phyloP scores from a whole-genome alignment of 1,140 invertebrate genomes.

The Chelonus insularis region DNA sequence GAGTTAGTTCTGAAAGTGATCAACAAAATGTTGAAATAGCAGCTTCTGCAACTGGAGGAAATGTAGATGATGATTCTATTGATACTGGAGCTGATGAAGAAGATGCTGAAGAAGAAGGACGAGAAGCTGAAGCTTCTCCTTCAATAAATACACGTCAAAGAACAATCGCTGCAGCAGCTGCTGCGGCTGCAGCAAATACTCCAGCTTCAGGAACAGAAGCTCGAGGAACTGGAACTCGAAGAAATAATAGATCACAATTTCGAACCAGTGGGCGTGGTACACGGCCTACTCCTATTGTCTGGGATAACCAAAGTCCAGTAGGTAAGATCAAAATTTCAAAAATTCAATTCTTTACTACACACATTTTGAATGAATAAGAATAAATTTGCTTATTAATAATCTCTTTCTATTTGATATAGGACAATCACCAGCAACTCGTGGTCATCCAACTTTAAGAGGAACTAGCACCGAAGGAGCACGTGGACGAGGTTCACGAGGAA shows the following conservation, averaged over 20 bases:
- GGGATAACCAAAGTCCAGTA: slow-evolving; percentile 41
- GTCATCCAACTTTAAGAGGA: not conserved
- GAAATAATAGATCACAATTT: slow-evolving; percentile 38
- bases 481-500: not conserved
- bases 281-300: slow-evolving; percentile 57
- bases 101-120: slow-evolving; percentile 64
- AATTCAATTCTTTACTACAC: no score
- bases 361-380: no score
- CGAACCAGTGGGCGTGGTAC: slow-evolving; percentile 38
- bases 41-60: slow-evolving; percentile 38
- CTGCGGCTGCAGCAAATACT: slow-evolving; percentile 28
- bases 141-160: slow-evolving; percentile 55
- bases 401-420: not conserved
- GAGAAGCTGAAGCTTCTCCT: slow-evolving; percentile 63
- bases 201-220: not conserved
- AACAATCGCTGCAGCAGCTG: slow-evolving; percentile 32
- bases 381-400: not conserved
- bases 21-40: slow-evolving; percentile 62
- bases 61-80: slow-evolving; percentile 45
- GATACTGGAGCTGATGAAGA: slow-evolving; percentile 63
- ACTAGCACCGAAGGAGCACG: slow-evolving; percentile 1
- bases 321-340: no score
- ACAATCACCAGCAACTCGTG: slow-evolving; percentile 7
- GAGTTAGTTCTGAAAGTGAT: slow-evolving; percentile 66
- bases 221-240: slow-evolving; percentile 31